Conservation (phyloP, 2,797 vertebrate species). For the Novumbra hubbsi region DNA sequence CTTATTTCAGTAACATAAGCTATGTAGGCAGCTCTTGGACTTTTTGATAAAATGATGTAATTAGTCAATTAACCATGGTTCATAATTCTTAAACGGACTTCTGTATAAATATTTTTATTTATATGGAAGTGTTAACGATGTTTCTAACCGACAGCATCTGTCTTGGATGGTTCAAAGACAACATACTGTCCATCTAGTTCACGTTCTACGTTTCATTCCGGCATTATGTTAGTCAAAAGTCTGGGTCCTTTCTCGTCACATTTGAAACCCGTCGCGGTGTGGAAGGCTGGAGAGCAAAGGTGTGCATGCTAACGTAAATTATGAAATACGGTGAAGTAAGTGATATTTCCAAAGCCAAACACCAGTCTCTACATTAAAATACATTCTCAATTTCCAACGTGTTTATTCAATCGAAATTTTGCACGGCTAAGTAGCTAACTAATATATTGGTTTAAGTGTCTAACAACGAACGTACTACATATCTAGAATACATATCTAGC, state of each 20-base stretch:
- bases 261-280: conserved; percentile 76
- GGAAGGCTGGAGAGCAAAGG: conserved; percentile 58
- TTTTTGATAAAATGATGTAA: not conserved
- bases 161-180: not conserved
- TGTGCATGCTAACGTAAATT: conserved; percentile 34
- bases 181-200: not conserved
- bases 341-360: not conserved
- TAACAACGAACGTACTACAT: not conserved
- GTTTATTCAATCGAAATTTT: not conserved
- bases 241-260: conserved; percentile 57
- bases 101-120: not conserved
- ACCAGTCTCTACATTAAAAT: not conserved
- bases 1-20: conserved; percentile 6
- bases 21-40: not conserved
- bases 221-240: conserved; percentile 37
- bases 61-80: not conserved
- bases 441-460: not conserved
- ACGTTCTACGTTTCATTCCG: conserved; percentile 51
- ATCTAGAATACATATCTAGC: too few relatives aligned
- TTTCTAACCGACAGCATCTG: not conserved
- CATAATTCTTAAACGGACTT: not conserved
- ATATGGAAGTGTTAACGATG: not conserved
- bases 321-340: not conserved
- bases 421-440: not conserved
- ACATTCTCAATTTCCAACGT: not conserved